phyloP scores from a whole-genome alignment of 2,113 vertebrate genomes.

The Xenopus laevis region DNA sequence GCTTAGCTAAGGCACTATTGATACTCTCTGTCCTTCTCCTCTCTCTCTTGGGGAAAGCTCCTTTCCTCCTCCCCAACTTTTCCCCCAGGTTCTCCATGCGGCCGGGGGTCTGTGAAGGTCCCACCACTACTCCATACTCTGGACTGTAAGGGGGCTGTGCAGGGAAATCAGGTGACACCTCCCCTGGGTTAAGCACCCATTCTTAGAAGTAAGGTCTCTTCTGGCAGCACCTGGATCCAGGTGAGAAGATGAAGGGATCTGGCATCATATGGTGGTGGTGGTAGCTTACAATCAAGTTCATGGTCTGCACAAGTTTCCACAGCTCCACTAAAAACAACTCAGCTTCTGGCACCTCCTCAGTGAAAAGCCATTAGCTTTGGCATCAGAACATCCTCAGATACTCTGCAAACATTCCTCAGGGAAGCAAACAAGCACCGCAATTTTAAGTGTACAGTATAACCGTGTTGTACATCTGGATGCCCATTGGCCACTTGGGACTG shows the following conservation, averaged over 20 bases:
- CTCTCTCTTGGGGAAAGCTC: slow-evolving; percentile 84
- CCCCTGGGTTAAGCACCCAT: slow-evolving; percentile 83
- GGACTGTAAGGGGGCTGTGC: slow-evolving; percentile 64
- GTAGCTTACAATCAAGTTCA: slow-evolving; percentile 92
- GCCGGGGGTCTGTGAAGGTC: slow-evolving; percentile 62
- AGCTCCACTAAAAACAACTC: background rate
- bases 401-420: background rate
- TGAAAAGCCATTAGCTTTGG: slow-evolving; percentile 16
- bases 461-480: too few relatives aligned
- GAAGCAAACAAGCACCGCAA: background rate
- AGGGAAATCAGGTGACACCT: slow-evolving; percentile 72
- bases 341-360: slow-evolving; percentile 12
- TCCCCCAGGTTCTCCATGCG: slow-evolving; percentile 74
- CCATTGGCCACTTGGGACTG: too few relatives aligned
- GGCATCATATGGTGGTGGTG: slow-evolving; percentile 77
- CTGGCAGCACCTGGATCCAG: slow-evolving; percentile 76
- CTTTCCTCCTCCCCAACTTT: slow-evolving; percentile 73
- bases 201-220: slow-evolving; percentile 81
- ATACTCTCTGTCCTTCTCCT: slow-evolving; percentile 85
- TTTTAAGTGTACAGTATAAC: background rate
- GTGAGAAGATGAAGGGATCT: slow-evolving; percentile 83
- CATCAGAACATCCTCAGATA: background rate
- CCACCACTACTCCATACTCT: slow-evolving; percentile 51
- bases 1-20: slow-evolving; percentile 83
- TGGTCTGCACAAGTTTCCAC: slow-evolving; percentile 53